These are phyloP conservation scores for Drosophila rubida DNA, from an alignment of 2,888 invertebrate species.

Conservation along the genomic window DNA sequence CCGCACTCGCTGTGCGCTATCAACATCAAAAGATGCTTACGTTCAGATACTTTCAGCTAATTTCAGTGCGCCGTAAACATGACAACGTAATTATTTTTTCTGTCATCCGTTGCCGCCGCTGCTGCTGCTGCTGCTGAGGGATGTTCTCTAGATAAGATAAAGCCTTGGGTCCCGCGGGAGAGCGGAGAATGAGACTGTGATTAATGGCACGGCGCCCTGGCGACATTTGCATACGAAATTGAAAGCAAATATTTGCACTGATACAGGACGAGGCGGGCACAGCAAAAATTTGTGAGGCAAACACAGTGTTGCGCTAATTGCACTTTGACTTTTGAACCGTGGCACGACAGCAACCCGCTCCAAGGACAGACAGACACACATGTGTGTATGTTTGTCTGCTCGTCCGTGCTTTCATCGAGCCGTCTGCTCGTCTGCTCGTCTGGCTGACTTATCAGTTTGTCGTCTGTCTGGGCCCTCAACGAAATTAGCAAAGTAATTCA, in stretches of 20 bases:
- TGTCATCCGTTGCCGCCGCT: constrained; percentile 48
- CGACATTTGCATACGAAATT: constrained; percentile 81
- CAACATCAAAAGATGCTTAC: constrained; percentile 74
- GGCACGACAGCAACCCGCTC: constrained; percentile 8
- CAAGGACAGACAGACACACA: constrained; percentile 20
- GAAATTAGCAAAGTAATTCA: constrained; percentile 69
- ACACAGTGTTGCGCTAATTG: constrained; percentile 62
- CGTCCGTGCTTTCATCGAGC: not conserved
- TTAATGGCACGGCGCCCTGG: constrained; percentile 49
- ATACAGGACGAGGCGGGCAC: constrained; percentile 44
- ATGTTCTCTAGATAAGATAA: constrained; percentile 49
- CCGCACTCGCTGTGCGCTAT: constrained; percentile 34
- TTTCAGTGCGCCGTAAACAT: constrained; percentile 76
- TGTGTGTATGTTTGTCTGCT: not conserved
- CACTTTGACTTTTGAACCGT: constrained; percentile 76
- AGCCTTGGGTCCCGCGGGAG: not conserved
- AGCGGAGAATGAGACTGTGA: constrained; percentile 34
- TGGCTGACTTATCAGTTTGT: not conserved
- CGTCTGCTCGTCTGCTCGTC: constrained; percentile 3
- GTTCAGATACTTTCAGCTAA: constrained; percentile 76
- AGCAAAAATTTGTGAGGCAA: constrained; percentile 16
- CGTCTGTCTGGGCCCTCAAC: constrained; percentile 39
- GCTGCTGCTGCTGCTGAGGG: constrained; percentile 33
- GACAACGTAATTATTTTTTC: constrained; percentile 79
- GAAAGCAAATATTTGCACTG: constrained; percentile 77